These are phyloP conservation scores for Diplolepis rosae DNA, from an alignment of 2,888 invertebrate genomes.

Conservation along the genomic window DNA sequence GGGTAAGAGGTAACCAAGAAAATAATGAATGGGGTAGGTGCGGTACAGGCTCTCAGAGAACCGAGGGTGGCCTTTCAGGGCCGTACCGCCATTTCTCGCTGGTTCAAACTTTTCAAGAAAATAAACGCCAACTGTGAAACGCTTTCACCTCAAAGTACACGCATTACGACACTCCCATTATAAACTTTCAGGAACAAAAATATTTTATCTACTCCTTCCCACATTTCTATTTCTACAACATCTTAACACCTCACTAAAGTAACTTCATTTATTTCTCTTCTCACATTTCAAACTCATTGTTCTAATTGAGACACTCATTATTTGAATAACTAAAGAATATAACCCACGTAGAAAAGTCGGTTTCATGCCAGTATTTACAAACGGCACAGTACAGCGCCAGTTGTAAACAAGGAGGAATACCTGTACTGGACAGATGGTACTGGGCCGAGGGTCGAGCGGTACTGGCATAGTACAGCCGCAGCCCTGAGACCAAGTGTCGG, in stretches of 20 bases:
- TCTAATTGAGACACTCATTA: too few species aligned
- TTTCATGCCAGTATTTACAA: too few species aligned
- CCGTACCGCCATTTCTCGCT: slow-evolving; percentile 32
- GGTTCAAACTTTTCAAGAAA: slow-evolving; percentile 39
- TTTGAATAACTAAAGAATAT: too few species aligned
- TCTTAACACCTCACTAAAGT: not conserved
- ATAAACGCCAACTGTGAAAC: slow-evolving; percentile 39
- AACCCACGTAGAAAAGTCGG: too few species aligned
- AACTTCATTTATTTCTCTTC: not conserved
- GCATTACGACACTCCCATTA: slow-evolving; percentile 35
- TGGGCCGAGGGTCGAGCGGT: too few species aligned
- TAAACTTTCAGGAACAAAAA: slow-evolving; percentile 14
- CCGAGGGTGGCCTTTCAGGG: slow-evolving; percentile 39
- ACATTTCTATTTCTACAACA: not conserved
- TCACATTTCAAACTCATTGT: not conserved
- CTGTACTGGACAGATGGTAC: too few species aligned
- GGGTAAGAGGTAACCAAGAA: slow-evolving; percentile 70
- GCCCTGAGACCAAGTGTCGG: too few species aligned
- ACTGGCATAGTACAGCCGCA: too few species aligned
- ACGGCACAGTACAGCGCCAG: too few species aligned
- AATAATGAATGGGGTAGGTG: slow-evolving; percentile 70
- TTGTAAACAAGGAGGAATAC: too few species aligned
- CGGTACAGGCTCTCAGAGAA: slow-evolving; percentile 35
- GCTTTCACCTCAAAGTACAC: slow-evolving; percentile 29
- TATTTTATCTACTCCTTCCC: not conserved